Evolutionary conservation across 2,797 vertebrate species (phyloP), one percentile per base, ranked within the genome.

Genomic region (Syngnathus rostellatus): DNA sequence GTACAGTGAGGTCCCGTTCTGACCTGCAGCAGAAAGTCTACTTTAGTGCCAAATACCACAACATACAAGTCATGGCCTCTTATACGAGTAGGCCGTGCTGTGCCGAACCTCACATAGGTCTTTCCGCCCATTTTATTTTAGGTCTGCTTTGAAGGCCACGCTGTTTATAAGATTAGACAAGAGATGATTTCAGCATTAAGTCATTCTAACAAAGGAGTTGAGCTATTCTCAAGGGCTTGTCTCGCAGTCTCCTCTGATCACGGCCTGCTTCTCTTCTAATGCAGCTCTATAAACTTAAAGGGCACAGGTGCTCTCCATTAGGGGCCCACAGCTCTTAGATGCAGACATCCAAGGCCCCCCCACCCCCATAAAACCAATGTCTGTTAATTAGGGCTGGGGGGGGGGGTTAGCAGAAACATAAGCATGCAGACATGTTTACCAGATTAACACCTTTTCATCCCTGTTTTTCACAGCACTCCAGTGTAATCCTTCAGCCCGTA

Each of bases 261-360:
- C 74, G 25, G 67, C 66, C 74, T 69, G 69, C 59, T 69, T 64
- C 70, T 79, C 71, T 80, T 66, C 76, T 86, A 86, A 88, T 86
- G 78, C 83, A 66, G 51, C 66, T 79, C 80, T 74, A 81, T 86
- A 88, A 89, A 86, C 75, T 78, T 82, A 72, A 77, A 78, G 79
- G 79, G 78, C 80, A 84, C 86, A 88, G 86, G 81, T 86, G 85
- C 63, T 16, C 73, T 79, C 77, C 68, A 81, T 86, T 87, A 81
- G 75, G 77, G 86, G 81, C 87, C 81, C 31, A 75, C 64, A 68
- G 77, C 78, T 77, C 63, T 59, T 67, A 70, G 77, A 83, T 76
- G 72, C 71, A 85, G 72, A 82, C 72, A 72, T 79, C 65, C 55
- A 77, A 69, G 62, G 62, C 23, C 17, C 46, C 48, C 48, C 17